phyloP scores from a whole-genome alignment of 2,797 vertebrate species.

The Triplophysa bombifrons region DNA sequence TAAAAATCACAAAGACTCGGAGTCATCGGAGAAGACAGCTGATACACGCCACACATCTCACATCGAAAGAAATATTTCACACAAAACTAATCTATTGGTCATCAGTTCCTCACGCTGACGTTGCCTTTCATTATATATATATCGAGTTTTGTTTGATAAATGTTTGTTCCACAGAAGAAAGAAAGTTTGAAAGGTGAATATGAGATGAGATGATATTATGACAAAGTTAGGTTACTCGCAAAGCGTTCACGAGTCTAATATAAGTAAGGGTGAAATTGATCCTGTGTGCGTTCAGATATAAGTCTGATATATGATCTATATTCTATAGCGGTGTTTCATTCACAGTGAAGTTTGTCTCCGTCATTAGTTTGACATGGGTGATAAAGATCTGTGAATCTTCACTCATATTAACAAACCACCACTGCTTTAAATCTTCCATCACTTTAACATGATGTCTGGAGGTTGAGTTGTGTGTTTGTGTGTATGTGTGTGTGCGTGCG shows the following conservation, averaged over 20 bases:
- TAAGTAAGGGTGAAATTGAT: neutral
- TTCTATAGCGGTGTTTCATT: neutral
- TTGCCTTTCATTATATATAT: neutral
- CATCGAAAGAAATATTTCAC: neutral
- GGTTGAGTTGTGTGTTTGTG: too few relatives aligned
- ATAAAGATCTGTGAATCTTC: slow-evolving; percentile 10
- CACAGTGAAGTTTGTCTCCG: slow-evolving; percentile 4
- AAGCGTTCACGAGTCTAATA: neutral
- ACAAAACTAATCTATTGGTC: neutral
- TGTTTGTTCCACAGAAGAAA: neutral
- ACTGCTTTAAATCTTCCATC: too few relatives aligned
- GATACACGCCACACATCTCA: neutral
- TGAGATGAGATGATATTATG: too few relatives aligned
- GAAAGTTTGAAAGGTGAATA: neutral
- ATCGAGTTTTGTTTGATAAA: too few relatives aligned
- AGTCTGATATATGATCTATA: too few relatives aligned
- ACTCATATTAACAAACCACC: neutral
- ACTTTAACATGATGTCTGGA: too few relatives aligned
- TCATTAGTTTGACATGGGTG: slow-evolving; percentile 39
- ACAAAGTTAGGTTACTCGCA: too few relatives aligned
- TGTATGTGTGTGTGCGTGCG: too few relatives aligned
- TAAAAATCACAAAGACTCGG: slow-evolving; percentile 1
- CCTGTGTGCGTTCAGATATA: neutral
- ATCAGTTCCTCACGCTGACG: neutral
- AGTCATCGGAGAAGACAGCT: neutral